phyloP scores from a whole-genome alignment of 2,888 invertebrate species.

The Rambutsinella grinnellia region DNA sequence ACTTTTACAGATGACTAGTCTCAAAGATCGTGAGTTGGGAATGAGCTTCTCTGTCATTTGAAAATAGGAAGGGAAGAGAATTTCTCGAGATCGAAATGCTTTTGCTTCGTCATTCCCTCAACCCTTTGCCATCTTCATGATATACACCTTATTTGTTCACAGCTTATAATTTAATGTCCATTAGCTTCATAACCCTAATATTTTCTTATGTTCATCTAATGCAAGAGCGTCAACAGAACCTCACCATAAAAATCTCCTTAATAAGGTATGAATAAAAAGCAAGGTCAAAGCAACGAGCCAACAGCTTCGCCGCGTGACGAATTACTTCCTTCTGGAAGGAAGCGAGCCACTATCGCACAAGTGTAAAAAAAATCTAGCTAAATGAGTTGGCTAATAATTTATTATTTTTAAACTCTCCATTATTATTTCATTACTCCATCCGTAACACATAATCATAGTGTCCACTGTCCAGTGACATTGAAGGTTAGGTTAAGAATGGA shows the following conservation, averaged over 20 bases:
- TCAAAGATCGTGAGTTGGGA: neutral
- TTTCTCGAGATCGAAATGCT: too few species aligned
- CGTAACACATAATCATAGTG: neutral
- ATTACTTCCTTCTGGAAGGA: slow-evolving; percentile 43
- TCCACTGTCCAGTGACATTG: slow-evolving; percentile 35
- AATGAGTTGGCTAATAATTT: neutral
- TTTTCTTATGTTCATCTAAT: too few species aligned
- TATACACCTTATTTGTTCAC: too few species aligned
- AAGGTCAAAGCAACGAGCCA: slow-evolving; percentile 32
- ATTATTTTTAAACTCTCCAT: neutral
- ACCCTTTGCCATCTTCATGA: too few species aligned
- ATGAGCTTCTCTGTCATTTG: slow-evolving; percentile 3
- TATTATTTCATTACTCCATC: neutral
- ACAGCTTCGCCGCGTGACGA: too few species aligned
- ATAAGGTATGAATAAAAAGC: slow-evolving; percentile 33
- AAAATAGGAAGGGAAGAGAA: neutral
- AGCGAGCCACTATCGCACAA: slow-evolving; percentile 10
- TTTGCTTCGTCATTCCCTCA: too few species aligned
- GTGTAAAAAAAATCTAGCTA: too few species aligned
- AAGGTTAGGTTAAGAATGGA: slow-evolving; percentile 10
- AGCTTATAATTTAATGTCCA: too few species aligned
- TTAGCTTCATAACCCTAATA: too few species aligned
- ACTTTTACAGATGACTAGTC: slow-evolving; percentile 20
- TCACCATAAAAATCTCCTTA: slow-evolving; percentile 12
- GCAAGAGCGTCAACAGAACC: slow-evolving; percentile 9